These are phyloP conservation scores for Nephrotoma flavescens DNA, from an alignment of 2,888 invertebrate genomes.

Conservation along the genomic window DNA sequence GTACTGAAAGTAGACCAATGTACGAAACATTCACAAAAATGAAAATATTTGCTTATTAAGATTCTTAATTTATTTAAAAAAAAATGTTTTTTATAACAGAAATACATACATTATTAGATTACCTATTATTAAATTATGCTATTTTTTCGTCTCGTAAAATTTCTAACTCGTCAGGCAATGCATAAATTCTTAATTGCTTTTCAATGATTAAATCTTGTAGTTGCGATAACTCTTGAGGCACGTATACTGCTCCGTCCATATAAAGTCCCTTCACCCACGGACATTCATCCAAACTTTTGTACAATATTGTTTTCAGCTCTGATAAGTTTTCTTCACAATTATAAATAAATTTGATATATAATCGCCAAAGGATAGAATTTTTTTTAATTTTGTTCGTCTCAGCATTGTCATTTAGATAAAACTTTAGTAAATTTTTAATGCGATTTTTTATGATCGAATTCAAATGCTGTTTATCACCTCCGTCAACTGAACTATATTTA, in stretches of 20 bases:
- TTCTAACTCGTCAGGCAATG: conserved; percentile 60
- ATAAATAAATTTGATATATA: conserved; percentile 42
- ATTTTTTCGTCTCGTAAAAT: conserved; percentile 35
- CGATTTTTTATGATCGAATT: conserved; percentile 20
- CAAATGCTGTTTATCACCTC: conserved; percentile 4
- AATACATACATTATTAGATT: neutral
- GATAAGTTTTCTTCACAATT: conserved; percentile 23
- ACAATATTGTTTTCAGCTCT: conserved; percentile 26
- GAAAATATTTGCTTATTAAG: no score
- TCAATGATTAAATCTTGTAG: conserved; percentile 62
- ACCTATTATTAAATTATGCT: neutral
- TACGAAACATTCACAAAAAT: no score
- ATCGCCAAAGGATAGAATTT: conserved; percentile 42
- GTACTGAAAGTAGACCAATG: no score
- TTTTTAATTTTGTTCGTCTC: conserved; percentile 17
- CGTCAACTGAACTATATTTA: neutral
- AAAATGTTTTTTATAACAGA: neutral
- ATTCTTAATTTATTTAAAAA: no score
- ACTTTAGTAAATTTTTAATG: conserved; percentile 22
- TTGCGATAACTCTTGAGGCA: conserved; percentile 47
- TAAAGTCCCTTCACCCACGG: conserved; percentile 49
- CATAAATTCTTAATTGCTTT: conserved; percentile 57
- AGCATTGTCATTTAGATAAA: conserved; percentile 13
- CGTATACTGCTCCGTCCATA: conserved; percentile 46
- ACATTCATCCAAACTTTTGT: conserved; percentile 43